Conservation (phyloP, 2,113 vertebrate species). For the Poeciliopsis retropinna region DNA sequence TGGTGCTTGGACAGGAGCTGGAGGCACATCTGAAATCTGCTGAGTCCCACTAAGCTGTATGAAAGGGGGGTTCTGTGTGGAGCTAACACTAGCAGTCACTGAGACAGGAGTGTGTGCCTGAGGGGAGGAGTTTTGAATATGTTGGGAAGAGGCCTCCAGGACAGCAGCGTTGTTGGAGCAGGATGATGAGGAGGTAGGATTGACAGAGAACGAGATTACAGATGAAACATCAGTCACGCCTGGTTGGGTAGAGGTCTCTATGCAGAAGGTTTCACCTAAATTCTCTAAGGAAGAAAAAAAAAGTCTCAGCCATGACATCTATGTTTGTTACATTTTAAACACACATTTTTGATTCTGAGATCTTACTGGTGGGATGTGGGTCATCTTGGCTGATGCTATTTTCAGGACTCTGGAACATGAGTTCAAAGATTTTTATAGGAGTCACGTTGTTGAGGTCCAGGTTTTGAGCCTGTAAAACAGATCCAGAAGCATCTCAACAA, state of each 20-base stretch:
- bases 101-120: conserved; percentile 70
- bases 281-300: conserved; percentile 74
- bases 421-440: conserved; percentile 94
- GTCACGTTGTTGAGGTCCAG: conserved; percentile 91
- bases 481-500: too few species aligned
- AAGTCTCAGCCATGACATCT: conserved; percentile 8
- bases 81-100: conserved; percentile 76
- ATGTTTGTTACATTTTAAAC: neutral
- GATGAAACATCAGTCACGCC: conserved; percentile 78
- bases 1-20: conserved; percentile 73
- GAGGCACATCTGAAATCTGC: conserved; percentile 87
- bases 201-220: conserved; percentile 81
- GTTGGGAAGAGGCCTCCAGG: conserved; percentile 77
- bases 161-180: conserved; percentile 75
- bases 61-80: conserved; percentile 79
- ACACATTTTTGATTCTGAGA: neutral
- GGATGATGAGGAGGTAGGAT: conserved; percentile 69
- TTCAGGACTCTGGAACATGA: conserved; percentile 96
- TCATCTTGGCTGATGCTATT: conserved; percentile 87
- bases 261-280: conserved; percentile 84
- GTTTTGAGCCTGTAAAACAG: conserved; percentile 82
- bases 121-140: conserved; percentile 74
- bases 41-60: conserved; percentile 80
- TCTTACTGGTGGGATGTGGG: conserved; percentile 83
- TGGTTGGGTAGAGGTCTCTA: conserved; percentile 76